phyloP scores from a whole-genome alignment of 2,797 vertebrate species.

The Philypnodon macrostomus region DNA sequence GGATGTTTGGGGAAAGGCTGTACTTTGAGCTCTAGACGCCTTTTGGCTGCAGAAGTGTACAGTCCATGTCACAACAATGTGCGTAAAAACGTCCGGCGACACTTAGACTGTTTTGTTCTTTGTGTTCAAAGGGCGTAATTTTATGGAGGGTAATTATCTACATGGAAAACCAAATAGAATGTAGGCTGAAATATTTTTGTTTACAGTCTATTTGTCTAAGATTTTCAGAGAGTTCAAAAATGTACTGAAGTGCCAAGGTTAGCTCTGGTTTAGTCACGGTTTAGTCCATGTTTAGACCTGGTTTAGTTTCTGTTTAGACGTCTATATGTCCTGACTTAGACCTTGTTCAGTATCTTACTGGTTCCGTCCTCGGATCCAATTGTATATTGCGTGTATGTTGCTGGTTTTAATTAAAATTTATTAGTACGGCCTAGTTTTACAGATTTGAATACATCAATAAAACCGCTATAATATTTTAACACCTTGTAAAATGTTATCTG shows the following conservation, averaged over 20 bases:
- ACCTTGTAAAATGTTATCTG: slow-evolving; percentile 1
- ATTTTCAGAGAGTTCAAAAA: too few species aligned
- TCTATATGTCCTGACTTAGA: too few species aligned
- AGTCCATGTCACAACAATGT: neutral
- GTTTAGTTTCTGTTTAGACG: neutral
- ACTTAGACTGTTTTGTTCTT: neutral
- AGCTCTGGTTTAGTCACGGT: neutral
- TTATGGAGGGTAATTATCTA: slow-evolving; percentile 2
- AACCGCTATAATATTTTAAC: slow-evolving; percentile 3
- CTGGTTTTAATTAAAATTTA: slow-evolving; percentile 11
- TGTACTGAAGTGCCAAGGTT: neutral
- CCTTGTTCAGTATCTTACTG: too few species aligned
- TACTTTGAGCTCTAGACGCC: slow-evolving; percentile 4
- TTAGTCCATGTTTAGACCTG: too few species aligned
- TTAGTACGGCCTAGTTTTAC: slow-evolving; percentile 7
- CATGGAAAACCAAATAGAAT: neutral
- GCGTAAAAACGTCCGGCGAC: slow-evolving; percentile 1
- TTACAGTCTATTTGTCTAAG: too few species aligned
- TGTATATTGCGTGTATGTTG: neutral
- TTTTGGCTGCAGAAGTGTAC: slow-evolving; percentile 1
- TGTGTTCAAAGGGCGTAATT: neutral
- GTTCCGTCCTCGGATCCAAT: neutral
- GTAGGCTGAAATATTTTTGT: too few species aligned
- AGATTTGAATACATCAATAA: slow-evolving; percentile 10
- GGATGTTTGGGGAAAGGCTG: slow-evolving; percentile 20